Evolutionary conservation across 2,113 vertebrate genomes (phyloP), one percentile per base, ranked within the genome.

Genomic region (Thomomys bottae): DNA sequence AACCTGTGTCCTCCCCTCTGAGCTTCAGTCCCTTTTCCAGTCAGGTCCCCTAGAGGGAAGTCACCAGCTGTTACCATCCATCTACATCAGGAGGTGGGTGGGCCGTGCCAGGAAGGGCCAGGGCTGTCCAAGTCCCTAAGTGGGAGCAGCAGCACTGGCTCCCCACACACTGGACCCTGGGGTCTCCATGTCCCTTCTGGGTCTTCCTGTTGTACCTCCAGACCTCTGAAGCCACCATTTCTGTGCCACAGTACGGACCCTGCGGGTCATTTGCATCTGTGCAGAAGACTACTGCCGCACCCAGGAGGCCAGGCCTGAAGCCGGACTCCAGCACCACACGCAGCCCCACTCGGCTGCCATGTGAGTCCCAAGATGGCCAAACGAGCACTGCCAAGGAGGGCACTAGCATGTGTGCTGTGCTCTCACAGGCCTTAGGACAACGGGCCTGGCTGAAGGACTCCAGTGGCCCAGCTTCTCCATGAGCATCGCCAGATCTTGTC

Each of bases 231-330:
- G 23, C 40, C 30, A 9, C 5, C 5, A 0, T 23, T 0, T 84
- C 78, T 84, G 80, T 88, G 24, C 76, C 30, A 0, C 96, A 99
- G 99, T 99, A 66, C 95, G 99, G 91, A 98, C 99, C 3, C 96
- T 99, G 68, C 98, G 99, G 0, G 92, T 98, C 57, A 99, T 99
- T 97, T 99, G 99, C 6, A 98, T 98, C 73, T 99, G 99, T 49
- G 98, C 99, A 0, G 99, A 99, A 93, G 98, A 99, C 23, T 99
- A 99, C 94, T 98, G 98, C 32, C 93, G 97, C 2, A 59, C 97
- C 15, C 97, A 97, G 0, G 98, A 98, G 1, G 64, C 82, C 3
- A 95, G 95, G 8, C 78, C 95, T 2, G 98, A 98, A 2, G 63
- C 83, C 0, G 96, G 96, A 8, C 61, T 94, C 12, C 70, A 96